Evolutionary conservation across 2,888 invertebrate genomes (phyloP).

Genomic region (Tanytarsus gracilentus): DNA sequence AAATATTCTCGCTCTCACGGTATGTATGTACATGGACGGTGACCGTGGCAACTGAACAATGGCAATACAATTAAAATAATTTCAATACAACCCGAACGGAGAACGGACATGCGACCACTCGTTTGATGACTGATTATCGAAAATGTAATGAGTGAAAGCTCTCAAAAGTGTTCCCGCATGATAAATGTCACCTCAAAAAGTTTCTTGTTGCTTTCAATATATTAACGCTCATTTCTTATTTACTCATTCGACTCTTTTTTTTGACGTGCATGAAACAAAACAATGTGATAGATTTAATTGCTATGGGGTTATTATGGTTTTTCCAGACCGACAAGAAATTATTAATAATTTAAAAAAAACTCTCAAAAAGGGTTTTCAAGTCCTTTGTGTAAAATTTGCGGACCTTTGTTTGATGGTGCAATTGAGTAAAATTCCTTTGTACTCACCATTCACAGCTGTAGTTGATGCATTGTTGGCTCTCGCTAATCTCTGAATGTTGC

Average conservation of each 20-base stretch:
- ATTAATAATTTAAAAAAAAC: neutral
- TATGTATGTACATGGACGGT: too few relatives aligned
- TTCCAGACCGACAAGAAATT: conserved; percentile 20
- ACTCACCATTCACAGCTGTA: conserved; percentile 24
- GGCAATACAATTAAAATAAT: conserved; percentile 21
- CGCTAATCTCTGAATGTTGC: conserved; percentile 37
- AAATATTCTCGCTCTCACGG: too few relatives aligned
- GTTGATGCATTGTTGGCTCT: conserved; percentile 22
- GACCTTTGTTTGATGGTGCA: neutral
- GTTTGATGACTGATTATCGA: too few relatives aligned
- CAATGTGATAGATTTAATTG: too few relatives aligned
- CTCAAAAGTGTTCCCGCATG: too few relatives aligned
- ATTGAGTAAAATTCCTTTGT: neutral
- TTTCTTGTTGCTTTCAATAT: too few relatives aligned
- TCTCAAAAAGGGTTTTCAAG: neutral
- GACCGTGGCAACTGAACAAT: conserved; percentile 18
- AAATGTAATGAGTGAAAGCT: too few relatives aligned
- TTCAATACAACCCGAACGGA: neutral
- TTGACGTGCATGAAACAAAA: too few relatives aligned
- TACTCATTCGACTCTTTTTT: too few relatives aligned
- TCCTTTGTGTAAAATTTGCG: neutral
- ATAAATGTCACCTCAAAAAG: too few relatives aligned
- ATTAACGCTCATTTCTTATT: too few relatives aligned
- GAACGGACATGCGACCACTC: neutral
- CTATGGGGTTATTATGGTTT: conserved; percentile 18